These are phyloP conservation scores for Hephaestus fuliginosus DNA, from an alignment of 2,797 vertebrate genomes.

Conservation along the genomic window DNA sequence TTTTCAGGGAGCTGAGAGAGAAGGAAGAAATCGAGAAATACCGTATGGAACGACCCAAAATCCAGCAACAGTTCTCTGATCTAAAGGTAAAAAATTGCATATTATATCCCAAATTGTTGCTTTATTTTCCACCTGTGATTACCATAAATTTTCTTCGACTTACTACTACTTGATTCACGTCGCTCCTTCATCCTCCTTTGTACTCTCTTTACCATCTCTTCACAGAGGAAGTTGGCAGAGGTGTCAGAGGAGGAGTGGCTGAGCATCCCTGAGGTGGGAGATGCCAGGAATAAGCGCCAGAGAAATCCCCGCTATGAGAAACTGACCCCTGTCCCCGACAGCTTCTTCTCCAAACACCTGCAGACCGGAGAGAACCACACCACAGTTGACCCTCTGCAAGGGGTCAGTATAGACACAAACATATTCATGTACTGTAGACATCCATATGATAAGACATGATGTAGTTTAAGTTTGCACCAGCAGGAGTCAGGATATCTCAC, in stretches of 20 bases:
- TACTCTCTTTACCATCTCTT: conserved; percentile 20
- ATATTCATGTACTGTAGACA: background rate
- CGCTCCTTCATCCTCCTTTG: background rate
- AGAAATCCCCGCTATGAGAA: conserved; percentile 98
- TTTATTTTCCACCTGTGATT: background rate
- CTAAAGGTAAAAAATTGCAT: conserved; percentile 87
- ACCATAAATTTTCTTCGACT: background rate
- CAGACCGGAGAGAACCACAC: conserved; percentile 95
- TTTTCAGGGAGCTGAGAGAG: conserved; percentile 93
- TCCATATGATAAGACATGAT: conserved; percentile 13
- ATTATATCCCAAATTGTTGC: background rate
- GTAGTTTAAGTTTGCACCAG: conserved; percentile 67
- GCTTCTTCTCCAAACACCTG: conserved; percentile 97
- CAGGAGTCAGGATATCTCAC: conserved; percentile 71
- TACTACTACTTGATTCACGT: background rate
- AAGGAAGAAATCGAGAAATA: conserved; percentile 99
- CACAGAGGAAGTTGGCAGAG: conserved; percentile 94
- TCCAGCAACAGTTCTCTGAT: conserved; percentile 99
- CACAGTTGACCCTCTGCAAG: conserved; percentile 93
- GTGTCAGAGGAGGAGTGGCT: conserved; percentile 99
- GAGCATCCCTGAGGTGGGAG: conserved; percentile 98
- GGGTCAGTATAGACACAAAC: conserved; percentile 82
- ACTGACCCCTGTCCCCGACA: conserved; percentile 96
- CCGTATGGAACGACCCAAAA: conserved; percentile 98
- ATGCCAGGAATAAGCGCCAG: conserved; percentile 97